Percentiles rank a stretch among this genome's conserved stretches.
Evolutionary conservation across 2,797 vertebrate genomes (phyloP).

Genomic region (Helarctos malayanus): DNA sequence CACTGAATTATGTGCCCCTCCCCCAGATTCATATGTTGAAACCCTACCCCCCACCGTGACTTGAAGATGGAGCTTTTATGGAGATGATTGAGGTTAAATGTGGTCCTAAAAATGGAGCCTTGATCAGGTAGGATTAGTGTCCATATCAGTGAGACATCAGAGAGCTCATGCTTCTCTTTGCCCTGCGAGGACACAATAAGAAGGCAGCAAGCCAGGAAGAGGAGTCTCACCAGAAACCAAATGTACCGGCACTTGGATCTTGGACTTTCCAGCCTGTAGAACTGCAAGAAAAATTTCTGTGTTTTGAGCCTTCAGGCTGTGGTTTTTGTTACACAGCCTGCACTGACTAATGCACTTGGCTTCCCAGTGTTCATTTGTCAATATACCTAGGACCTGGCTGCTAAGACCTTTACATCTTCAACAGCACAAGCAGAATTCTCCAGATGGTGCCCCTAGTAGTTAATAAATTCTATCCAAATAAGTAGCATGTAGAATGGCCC

Average conservation of each 20-base stretch:
- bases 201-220: background rate
- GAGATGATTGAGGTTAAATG: background rate
- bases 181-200: background rate
- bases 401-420: background rate
- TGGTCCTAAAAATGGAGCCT: background rate
- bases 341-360: background rate
- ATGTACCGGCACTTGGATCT: background rate
- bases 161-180: background rate
- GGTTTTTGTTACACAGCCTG: background rate
- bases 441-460: background rate
- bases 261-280: background rate
- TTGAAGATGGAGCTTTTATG: background rate
- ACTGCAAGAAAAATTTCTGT: background rate
- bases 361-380: background rate
- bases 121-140: background rate
- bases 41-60: background rate
- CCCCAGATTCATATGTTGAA: background rate
- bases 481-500: background rate
- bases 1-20: background rate
- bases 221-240: background rate
- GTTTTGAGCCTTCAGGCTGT: background rate
- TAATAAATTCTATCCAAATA: background rate
- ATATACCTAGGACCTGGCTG: background rate
- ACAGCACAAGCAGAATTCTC: constrained; percentile 25
- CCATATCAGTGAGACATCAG: background rate